Evolutionary conservation across 2,113 vertebrate species (phyloP), one percentile per base, ranked within the genome.

Genomic region (Alouatta palliata): DNA sequence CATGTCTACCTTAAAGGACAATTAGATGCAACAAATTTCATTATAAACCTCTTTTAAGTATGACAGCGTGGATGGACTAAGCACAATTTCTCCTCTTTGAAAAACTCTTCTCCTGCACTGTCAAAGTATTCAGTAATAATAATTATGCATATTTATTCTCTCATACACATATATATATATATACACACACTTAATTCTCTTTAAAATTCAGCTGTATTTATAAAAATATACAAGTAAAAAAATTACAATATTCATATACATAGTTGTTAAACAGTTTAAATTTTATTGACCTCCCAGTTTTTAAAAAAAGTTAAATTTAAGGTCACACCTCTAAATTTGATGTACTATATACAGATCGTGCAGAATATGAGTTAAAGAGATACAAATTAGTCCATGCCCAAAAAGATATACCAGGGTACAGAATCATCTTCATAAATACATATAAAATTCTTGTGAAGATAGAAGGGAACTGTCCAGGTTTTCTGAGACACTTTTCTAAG

Each of bases 221-320:
- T 88, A 89, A 87, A 90, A 96, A 85, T 75, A 84, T n/a, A 40
- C 84, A 96, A 47, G 61, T 85, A 91, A 94, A 96, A 96, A 93
- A 92, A 89, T 17, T 66, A 11, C 40, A 86, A 56, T 85, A 64
- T 95, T 96, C 94, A 45, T 96, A 85, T 92, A 97, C 84, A 84
- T 90, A 79, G 77, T 91, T 92, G 90, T 96, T 97, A 97, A 96
- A 68, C 96, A 97, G 47, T 92, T 98, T 93, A 91, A 97, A 96
- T 97, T 98, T 98, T 98, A 98, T 98, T 98, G 97, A 97, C 98
- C 97, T 97, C 92, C 87, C 64, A 64, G 92, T 95, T 98, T 97
- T 96, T 95, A 6, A 71, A 97, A 97, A 97, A 98, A 95, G 90
- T 97, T 96, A 97, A 97, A 95, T 87, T 97, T 95, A 95, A 97